These are phyloP conservation scores for Poecilobothrus nobilitatus DNA, from an alignment of 2,888 invertebrate species.

Conservation along the genomic window DNA sequence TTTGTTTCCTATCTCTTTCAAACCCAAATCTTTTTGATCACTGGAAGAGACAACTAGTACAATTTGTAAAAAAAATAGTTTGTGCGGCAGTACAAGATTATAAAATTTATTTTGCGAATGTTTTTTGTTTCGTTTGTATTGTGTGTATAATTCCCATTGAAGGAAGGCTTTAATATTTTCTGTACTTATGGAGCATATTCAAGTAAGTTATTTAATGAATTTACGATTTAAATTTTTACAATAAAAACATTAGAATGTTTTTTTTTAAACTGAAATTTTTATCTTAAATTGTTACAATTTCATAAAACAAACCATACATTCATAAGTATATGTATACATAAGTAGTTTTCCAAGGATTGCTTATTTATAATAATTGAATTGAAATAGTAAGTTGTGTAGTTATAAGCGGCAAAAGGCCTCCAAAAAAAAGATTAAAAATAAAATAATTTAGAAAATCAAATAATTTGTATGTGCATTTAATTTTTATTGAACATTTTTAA, in stretches of 20 bases:
- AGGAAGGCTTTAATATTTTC: not conserved
- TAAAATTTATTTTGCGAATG: not conserved
- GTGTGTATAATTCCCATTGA: not conserved
- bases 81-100: not conserved
- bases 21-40: not conserved
- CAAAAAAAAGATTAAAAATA: not conserved
- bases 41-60: not conserved
- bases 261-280: not conserved
- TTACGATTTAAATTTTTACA: not conserved
- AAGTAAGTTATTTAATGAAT: constrained; percentile 19
- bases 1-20: not conserved
- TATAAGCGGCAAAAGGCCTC: constrained; percentile 21
- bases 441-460: not conserved
- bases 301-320: not conserved
- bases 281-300: too few relatives aligned
- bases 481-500: not conserved
- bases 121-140: not conserved
- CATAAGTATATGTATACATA: too few relatives aligned
- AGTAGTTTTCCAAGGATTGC: constrained; percentile 4
- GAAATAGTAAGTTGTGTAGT: constrained; percentile 11
- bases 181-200: constrained; percentile 20
- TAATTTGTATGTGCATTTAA: not conserved
- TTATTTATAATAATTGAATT: not conserved
- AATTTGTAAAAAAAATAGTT: not conserved
- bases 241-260: not conserved